These are phyloP conservation scores for Myripristis jacobus DNA, from an alignment of 2,797 vertebrate species.

Conservation along the genomic window DNA sequence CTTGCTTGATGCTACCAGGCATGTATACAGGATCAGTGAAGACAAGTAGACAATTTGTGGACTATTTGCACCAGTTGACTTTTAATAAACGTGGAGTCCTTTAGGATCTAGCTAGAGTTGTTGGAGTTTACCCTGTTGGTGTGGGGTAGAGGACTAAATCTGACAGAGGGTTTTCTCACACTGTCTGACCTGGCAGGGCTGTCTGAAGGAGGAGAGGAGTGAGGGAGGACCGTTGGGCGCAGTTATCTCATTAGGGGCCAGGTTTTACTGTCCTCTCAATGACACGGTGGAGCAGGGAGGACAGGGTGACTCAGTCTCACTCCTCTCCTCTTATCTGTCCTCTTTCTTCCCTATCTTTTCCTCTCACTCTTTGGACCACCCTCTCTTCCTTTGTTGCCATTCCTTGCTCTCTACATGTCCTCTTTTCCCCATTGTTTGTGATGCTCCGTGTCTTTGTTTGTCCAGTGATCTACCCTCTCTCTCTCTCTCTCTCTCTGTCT, in stretches of 20 bases:
- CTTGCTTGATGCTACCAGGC: background rate
- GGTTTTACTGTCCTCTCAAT: slow-evolving; percentile 58
- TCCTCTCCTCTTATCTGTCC: slow-evolving; percentile 18
- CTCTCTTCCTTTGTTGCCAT: background rate
- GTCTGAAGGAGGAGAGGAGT: slow-evolving; percentile 23
- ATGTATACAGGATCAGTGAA: too few species aligned
- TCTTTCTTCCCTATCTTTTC: slow-evolving; percentile 19
- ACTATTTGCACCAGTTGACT: too few species aligned
- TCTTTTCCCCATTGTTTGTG: too few species aligned
- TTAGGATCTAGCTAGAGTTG: background rate
- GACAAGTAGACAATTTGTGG: too few species aligned
- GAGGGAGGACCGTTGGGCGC: slow-evolving; percentile 35
- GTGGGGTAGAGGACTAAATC: background rate
- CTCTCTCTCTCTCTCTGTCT: background rate
- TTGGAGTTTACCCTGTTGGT: background rate
- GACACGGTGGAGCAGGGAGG: slow-evolving; percentile 37
- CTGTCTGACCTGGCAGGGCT: slow-evolving; percentile 27
- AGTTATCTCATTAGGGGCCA: slow-evolving; percentile 48
- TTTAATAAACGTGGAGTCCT: background rate
- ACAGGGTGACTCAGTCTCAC: slow-evolving; percentile 16
- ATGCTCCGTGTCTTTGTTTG: too few species aligned
- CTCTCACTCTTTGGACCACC: slow-evolving; percentile 5
- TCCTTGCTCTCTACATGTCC: background rate
- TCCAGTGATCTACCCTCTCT: too few species aligned
- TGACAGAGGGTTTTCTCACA: background rate